Evolutionary conservation across 2,888 invertebrate genomes (phyloP).

Genomic region (Leucophora obtusa): DNA sequence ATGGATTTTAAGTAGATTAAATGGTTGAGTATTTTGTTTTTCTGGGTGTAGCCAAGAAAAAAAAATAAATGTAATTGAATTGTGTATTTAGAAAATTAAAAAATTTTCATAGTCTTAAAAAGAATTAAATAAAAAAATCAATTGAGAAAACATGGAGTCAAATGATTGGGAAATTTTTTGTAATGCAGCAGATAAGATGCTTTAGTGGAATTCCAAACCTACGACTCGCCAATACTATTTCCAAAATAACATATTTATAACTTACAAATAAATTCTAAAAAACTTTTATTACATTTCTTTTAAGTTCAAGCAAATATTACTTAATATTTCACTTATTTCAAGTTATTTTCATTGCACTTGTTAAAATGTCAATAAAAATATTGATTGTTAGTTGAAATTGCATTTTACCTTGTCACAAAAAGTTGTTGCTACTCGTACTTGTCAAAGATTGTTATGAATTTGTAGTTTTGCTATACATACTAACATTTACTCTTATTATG

Average conservation of each 20-base stretch:
- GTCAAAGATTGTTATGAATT: constrained; percentile 56
- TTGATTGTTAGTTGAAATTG: constrained; percentile 49
- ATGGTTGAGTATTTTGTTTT: constrained; percentile 25
- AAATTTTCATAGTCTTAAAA: not conserved
- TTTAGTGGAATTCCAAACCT: too few species aligned
- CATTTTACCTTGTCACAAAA: constrained; percentile 42
- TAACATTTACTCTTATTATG: not conserved
- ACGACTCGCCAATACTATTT: too few species aligned
- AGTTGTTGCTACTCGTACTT: constrained; percentile 40
- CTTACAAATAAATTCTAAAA: too few species aligned
- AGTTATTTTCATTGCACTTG: constrained; percentile 49
- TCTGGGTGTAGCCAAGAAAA: constrained; percentile 40
- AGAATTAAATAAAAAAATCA: constrained; percentile 16
- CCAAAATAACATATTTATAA: too few species aligned
- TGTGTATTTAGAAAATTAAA: constrained; percentile 37
- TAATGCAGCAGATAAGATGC: too few species aligned
- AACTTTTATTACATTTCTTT: too few species aligned
- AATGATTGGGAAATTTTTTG: too few species aligned
- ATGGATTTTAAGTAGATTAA: constrained; percentile 44
- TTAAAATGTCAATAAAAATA: constrained; percentile 51
- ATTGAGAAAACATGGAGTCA: not conserved
- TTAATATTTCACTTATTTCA: not conserved
- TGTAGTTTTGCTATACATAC: not conserved
- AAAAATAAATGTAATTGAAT: constrained; percentile 44
- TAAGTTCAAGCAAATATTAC: not conserved